Evolutionary conservation across 1,140 invertebrate species (phyloP).

Genomic region (Aradophagus sp.): DNA sequence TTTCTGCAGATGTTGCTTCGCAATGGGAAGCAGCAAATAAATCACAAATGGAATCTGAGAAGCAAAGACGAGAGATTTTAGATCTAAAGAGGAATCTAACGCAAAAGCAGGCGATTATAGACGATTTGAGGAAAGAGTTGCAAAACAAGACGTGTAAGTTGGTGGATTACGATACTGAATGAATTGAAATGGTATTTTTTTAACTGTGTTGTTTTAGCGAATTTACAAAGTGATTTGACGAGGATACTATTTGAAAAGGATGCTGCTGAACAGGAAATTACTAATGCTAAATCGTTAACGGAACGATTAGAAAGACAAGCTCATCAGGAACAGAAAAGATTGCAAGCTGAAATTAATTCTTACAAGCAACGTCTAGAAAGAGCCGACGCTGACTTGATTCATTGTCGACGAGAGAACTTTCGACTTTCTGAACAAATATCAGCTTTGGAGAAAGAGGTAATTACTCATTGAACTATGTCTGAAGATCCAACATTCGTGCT

Average conservation of each 20-base stretch:
- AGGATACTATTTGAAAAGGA: slow-evolving; percentile 84
- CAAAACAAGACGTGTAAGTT: slow-evolving; percentile 81
- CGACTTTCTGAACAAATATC: slow-evolving; percentile 84
- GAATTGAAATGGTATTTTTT: no score
- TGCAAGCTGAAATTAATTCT: slow-evolving; percentile 85
- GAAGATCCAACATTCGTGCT: no score
- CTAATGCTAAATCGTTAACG: slow-evolving; percentile 76
- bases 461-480: background rate
- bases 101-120: slow-evolving; percentile 82
- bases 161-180: no score
- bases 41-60: slow-evolving; percentile 84
- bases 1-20: slow-evolving; percentile 83
- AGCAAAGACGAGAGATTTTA: slow-evolving; percentile 82
- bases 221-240: slow-evolving; percentile 83
- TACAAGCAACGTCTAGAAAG: slow-evolving; percentile 84
- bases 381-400: slow-evolving; percentile 84
- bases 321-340: slow-evolving; percentile 82
- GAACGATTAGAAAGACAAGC: slow-evolving; percentile 83
- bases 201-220: slow-evolving; percentile 71
- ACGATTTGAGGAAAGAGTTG: slow-evolving; percentile 85
- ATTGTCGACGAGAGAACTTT: slow-evolving; percentile 84
- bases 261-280: slow-evolving; percentile 84
- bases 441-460: slow-evolving; percentile 85
- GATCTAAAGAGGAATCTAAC: slow-evolving; percentile 83
- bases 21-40: slow-evolving; percentile 87